A percentile compares a stretch with the other conserved stretches of the same genome.
phyloP scores from a whole-genome alignment of 2,113 vertebrate species.

The Arothron firmamentum region DNA sequence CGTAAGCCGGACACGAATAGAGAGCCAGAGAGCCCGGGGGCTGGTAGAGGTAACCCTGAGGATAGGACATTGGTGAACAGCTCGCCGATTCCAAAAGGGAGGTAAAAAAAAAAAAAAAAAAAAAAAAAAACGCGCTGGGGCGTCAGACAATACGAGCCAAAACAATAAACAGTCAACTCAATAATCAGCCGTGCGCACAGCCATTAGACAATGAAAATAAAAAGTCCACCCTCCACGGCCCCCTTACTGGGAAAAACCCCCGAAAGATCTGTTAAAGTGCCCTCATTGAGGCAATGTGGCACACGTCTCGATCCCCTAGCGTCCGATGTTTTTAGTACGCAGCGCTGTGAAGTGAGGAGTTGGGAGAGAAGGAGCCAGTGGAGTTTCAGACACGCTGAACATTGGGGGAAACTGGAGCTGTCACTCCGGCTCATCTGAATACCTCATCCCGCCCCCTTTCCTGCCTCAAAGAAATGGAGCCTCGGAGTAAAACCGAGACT shows the following conservation, averaged over 20 bases:
- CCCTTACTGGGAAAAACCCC: slow-evolving; percentile 64
- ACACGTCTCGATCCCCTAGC: slow-evolving; percentile 84
- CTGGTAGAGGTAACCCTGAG: slow-evolving; percentile 99
- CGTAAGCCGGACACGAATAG: slow-evolving; percentile 94
- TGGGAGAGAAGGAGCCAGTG: slow-evolving; percentile 72
- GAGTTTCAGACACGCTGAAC: slow-evolving; percentile 84
- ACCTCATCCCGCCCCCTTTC: slow-evolving; percentile 81
- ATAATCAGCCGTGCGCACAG: slow-evolving; percentile 64
- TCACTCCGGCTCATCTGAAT: slow-evolving; percentile 93
- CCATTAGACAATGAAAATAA: slow-evolving; percentile 62
- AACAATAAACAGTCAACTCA: slow-evolving; percentile 66
- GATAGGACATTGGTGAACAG: slow-evolving; percentile 92
- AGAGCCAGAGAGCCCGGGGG: slow-evolving; percentile 96
- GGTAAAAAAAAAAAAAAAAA: slow-evolving; percentile 23
- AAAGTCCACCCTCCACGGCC: slow-evolving; percentile 65
- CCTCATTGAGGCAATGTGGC: slow-evolving; percentile 77
- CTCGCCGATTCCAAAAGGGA: slow-evolving; percentile 58
- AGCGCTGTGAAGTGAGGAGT: slow-evolving; percentile 83
- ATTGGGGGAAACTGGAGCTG: slow-evolving; percentile 90
- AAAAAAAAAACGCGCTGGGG: slow-evolving; percentile 49
- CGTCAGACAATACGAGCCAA: slow-evolving; percentile 38
- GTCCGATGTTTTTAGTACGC: slow-evolving; percentile 80
- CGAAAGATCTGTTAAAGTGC: slow-evolving; percentile 76
- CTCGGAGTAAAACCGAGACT: slow-evolving; percentile 59
- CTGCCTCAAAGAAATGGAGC: slow-evolving; percentile 64